Evolutionary conservation across 2,113 vertebrate species (phyloP), one percentile per base, ranked within the genome.

Genomic region (Hippocampus guttulatus): DNA sequence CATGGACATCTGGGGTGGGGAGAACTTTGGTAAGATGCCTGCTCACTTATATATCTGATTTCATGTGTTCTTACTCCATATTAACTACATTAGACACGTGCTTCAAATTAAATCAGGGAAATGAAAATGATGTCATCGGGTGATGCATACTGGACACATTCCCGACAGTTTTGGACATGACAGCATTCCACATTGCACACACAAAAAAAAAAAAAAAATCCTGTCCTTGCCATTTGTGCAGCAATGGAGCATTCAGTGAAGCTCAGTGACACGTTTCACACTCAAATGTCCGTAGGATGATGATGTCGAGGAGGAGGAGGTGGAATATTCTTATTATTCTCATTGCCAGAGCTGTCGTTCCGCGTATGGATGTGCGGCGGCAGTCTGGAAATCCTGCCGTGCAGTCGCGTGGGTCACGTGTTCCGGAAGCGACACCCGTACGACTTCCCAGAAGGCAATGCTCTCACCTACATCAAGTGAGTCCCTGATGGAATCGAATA

Each of bases 1-100:
- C 87, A 99, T 99, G 97, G 97, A 99, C 86, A 98, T 99, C 88
- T 99, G 97, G 97, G 97, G 97, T 54, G 97, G 97, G 79, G 97
- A 99, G 88, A 99, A 99, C 86, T 98, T 99, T 78, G 97, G 97
- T 99, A 81, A 96, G 96, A 79, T 21, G 18, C 15, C 57, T 27
- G 12, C 57, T 25, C 52, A 23, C 3, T 52, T 45, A 12, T 20
- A 25, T 64, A 63, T 45, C 21, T 14, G 55, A 76, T 30, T 8
- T 64, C 9, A 9, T 45, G 43, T 45, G 3, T 9, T 9, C 5
- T 45, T 45, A 45, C 43, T 14, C 2, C 43, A 45, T 3, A 45
- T 6, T 38, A 38, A 38, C 33, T 38, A 38, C 33, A 38, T 38
- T 38, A 38, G 33, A 38, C 33, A 38, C 6, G 5, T 38, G 33